Base-by-base conservation (phyloP, 2,888 invertebrate species). In the Pardosa pseudoannulata region DNA sequence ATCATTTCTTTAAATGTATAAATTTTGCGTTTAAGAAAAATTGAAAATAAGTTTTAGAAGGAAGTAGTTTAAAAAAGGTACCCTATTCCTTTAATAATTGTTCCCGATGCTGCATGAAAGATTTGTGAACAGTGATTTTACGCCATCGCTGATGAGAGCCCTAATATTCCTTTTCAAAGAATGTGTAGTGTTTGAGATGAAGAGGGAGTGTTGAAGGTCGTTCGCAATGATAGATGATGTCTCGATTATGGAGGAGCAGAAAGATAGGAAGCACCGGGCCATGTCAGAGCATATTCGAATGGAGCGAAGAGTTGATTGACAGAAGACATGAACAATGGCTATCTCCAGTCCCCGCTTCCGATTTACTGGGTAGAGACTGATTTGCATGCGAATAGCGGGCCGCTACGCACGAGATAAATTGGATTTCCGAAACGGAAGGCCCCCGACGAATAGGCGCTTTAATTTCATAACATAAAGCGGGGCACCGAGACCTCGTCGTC, bases 391-490 rank as follows among this genome's bases (percentile, higher is more conserved):
- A 87, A 87, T 87, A 64, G 82, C 46, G 46, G 67, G 78, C 74
- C 82, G 76, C 87, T 39, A 67, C 68, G 72, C 62, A n/a, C 56
- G 81, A 82, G 87, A 87, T 87, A 87, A 87, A 87, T 87, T 87
- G 82, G 82, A 87, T 87, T 87, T 82, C 87, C 79, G 82, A 75
- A 80, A 74, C 73, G 76, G 64, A 86, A 79, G 80, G 56, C 19
- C 68, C 76, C 65, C 71, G 72, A 70, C 87, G 79, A 86, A 86
- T 86, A 67, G 86, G 27, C 76, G 87, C 87, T 87, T 87, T 87
- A 87, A 87, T 87, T 87, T 87, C 80, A 87, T 87, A 87, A 87
- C 87, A 87, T 41, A 72, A 75, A 79, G 74, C 80, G 87, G 56
- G 56, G 56, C 23, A 23, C 75, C 87, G 67, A 80, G 80, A 72